phyloP scores from a whole-genome alignment of 1,140 invertebrate species.

The Mya arenaria region DNA sequence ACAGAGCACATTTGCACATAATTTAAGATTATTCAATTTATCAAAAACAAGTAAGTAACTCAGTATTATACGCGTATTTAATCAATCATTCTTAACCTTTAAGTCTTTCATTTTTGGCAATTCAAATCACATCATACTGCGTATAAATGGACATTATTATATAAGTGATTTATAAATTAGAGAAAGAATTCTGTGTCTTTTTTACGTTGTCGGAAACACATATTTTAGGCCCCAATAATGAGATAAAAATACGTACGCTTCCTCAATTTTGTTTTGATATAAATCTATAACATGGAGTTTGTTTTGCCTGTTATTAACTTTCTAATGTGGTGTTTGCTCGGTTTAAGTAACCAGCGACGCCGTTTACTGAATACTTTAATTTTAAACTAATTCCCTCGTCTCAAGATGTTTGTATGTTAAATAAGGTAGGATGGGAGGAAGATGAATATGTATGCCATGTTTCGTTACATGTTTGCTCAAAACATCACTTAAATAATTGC shows the following conservation, averaged over 20 bases:
- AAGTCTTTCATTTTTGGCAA: no score
- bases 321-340: conserved; percentile 46
- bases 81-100: no score
- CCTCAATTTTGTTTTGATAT: background rate
- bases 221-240: background rate
- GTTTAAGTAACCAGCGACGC: conserved; percentile 37
- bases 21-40: no score
- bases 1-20: no score
- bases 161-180: no score
- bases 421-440: conserved; percentile 24
- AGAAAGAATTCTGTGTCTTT: background rate
- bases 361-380: conserved; percentile 35
- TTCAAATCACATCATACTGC: no score
- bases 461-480: conserved; percentile 45
- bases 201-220: background rate
- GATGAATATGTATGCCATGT: conserved; percentile 44
- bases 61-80: no score
- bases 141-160: no score
- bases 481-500: conserved; percentile 57
- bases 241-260: no score
- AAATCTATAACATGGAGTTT: conserved; percentile 20
- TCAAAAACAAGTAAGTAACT: no score
- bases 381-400: conserved; percentile 53
- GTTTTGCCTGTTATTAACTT: conserved; percentile 40
- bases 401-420: conserved; percentile 49